A percentile compares a stretch with the other conserved stretches of the same genome.
Conservation (phyloP, 2,888 invertebrate species). For the Athetis lepigone region DNA sequence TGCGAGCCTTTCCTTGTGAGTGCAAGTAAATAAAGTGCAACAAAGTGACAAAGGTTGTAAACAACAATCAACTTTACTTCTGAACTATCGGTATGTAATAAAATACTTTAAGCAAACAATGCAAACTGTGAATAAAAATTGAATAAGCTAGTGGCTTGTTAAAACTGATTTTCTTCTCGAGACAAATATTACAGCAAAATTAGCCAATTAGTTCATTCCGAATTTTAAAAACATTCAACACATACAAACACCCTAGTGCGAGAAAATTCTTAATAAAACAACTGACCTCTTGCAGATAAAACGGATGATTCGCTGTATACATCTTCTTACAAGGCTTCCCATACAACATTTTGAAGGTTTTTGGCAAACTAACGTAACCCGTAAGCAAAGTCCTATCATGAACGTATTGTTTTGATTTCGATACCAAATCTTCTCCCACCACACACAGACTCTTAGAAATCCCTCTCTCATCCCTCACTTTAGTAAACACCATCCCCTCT, state of each 20-base stretch:
- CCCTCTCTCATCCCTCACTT: conserved; percentile 6
- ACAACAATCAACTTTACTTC: conserved; percentile 6
- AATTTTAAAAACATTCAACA: conserved; percentile 10
- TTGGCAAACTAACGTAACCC: conserved; percentile 47
- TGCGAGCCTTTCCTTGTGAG: too few species aligned
- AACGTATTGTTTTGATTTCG: conserved; percentile 53
- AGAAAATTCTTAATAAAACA: conserved; percentile 6
- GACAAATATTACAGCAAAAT: background rate
- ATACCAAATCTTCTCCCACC: conserved; percentile 33
- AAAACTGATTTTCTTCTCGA: background rate
- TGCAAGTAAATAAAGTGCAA: conserved; percentile 17
- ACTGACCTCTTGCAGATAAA: conserved; percentile 68
- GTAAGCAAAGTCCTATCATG: conserved; percentile 28
- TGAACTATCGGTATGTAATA: background rate
- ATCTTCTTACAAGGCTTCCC: conserved; percentile 63
- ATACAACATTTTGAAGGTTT: conserved; percentile 51
- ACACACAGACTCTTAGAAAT: conserved; percentile 35
- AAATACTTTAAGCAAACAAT: conserved; percentile 5
- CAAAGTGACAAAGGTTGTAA: conserved; percentile 4
- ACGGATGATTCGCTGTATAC: conserved; percentile 42
- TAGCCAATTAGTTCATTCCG: background rate
- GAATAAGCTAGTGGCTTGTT: too few species aligned
- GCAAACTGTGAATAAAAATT: too few species aligned
- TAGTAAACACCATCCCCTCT: conserved; percentile 60
- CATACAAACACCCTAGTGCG: conserved; percentile 1